Percentiles rank a stretch among this genome's conserved stretches.
Conservation (phyloP, 2,113 vertebrate species). For the Telmatochromis sp. region DNA sequence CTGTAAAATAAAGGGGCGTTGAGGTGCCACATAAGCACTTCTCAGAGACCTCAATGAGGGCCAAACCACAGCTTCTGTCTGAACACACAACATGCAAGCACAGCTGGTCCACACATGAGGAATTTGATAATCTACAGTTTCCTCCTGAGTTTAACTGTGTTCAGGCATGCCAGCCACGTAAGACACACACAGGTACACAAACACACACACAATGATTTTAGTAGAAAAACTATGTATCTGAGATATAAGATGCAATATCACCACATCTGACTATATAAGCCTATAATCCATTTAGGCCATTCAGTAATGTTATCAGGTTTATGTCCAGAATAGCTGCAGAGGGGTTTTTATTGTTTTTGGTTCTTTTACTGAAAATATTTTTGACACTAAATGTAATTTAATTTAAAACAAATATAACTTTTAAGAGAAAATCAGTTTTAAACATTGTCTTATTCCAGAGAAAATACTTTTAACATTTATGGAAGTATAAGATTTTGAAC, state of each 20-base stretch:
- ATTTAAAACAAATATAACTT: neutral
- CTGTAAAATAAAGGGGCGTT: neutral
- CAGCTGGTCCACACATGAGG: slow-evolving; percentile 65
- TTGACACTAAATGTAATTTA: neutral
- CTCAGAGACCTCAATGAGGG: neutral
- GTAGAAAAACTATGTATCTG: neutral
- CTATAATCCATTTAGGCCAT: neutral
- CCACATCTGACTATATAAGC: neutral
- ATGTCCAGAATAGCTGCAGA: neutral
- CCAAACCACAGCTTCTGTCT: slow-evolving; percentile 39
- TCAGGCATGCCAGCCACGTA: slow-evolving; percentile 23
- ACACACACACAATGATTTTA: neutral
- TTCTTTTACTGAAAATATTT: neutral
- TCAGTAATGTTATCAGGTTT: neutral
- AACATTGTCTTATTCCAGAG: neutral
- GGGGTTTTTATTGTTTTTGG: neutral
- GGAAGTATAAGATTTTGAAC: neutral
- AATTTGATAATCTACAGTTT: slow-evolving; percentile 61
- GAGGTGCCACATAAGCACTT: slow-evolving; percentile 59
- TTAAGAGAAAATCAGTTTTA: neutral
- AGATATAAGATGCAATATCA: neutral
- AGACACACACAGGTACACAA: neutral
- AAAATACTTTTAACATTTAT: neutral
- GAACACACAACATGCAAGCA: slow-evolving; percentile 4
- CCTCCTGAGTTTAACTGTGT: slow-evolving; percentile 41